phyloP scores from a whole-genome alignment of 2,888 invertebrate genomes.

The Pherbina coryleti region DNA sequence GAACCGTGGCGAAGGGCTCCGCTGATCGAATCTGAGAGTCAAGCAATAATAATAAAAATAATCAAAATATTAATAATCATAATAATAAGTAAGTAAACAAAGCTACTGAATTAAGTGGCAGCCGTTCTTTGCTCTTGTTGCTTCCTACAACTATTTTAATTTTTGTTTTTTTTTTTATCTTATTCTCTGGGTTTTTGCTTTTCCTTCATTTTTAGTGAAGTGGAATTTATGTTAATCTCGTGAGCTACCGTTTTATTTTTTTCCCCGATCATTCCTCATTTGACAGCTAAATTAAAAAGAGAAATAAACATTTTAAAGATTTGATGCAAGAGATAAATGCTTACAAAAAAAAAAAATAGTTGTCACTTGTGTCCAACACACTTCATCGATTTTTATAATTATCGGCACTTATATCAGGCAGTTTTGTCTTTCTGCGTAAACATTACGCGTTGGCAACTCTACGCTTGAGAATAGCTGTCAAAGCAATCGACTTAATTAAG shows the following conservation, averaged over 20 bases:
- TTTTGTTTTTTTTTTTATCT: neutral
- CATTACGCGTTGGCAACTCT: neutral
- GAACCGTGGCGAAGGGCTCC: neutral
- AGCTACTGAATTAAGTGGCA: neutral
- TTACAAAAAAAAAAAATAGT: neutral
- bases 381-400: constrained; percentile 49
- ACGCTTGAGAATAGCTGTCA: constrained; percentile 48
- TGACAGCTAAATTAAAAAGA: constrained; percentile 26
- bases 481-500: constrained; percentile 56
- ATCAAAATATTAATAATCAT: neutral
- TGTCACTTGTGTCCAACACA: neutral
- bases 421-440: constrained; percentile 49
- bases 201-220: constrained; percentile 18
- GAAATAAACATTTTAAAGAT: constrained; percentile 18
- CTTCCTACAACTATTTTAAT: neutral
- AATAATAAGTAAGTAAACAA: neutral
- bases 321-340: neutral
- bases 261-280: neutral
- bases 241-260: constrained; percentile 48
- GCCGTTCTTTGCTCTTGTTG: neutral
- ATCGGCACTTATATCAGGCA: constrained; percentile 49
- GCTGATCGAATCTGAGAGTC: neutral
- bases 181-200: neutral
- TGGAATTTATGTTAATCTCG: constrained; percentile 52
- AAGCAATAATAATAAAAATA: constrained; percentile 3